Evolutionary conservation across 2,797 vertebrate genomes (phyloP).

Genomic region (Chaetodon trifasciatus): DNA sequence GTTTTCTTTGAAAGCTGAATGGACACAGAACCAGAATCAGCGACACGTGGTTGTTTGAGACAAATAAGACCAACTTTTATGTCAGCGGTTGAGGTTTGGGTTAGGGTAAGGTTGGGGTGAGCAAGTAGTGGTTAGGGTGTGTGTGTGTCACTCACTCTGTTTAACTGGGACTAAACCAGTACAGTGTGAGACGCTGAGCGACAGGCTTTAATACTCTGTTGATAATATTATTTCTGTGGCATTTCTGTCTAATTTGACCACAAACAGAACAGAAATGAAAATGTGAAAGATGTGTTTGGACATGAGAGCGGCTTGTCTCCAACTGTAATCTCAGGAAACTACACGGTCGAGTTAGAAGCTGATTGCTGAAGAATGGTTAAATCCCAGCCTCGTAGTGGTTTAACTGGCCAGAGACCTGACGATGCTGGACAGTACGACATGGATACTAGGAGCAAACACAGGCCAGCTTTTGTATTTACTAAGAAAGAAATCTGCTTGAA

Average conservation of each 20-base stretch:
- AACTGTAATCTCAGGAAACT: not conserved
- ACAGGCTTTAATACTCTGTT: slow-evolving; percentile 35
- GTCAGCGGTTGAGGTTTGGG: too few species aligned
- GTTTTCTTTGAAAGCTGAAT: not conserved
- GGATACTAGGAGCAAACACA: not conserved
- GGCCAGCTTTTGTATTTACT: slow-evolving; percentile 8
- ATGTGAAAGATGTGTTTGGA: too few species aligned
- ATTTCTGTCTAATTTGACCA: slow-evolving; percentile 43
- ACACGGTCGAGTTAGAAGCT: not conserved
- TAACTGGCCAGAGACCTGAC: not conserved
- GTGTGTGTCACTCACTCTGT: not conserved
- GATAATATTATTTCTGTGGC: slow-evolving; percentile 5
- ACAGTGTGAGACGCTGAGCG: slow-evolving; percentile 33
- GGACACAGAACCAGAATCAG: too few species aligned
- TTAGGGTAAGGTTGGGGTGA: too few species aligned
- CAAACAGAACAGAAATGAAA: not conserved
- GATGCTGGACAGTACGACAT: not conserved
- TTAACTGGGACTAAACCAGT: slow-evolving; percentile 27
- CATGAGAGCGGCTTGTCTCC: not conserved
- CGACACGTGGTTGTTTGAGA: too few species aligned
- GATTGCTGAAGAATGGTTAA: not conserved
- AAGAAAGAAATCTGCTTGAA: slow-evolving; percentile 4
- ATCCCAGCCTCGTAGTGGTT: not conserved
- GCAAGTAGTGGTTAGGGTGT: too few species aligned
- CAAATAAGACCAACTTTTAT: too few species aligned